phyloP scores from a whole-genome alignment of 2,113 vertebrate genomes.

The Isurus oxyrinchus region DNA sequence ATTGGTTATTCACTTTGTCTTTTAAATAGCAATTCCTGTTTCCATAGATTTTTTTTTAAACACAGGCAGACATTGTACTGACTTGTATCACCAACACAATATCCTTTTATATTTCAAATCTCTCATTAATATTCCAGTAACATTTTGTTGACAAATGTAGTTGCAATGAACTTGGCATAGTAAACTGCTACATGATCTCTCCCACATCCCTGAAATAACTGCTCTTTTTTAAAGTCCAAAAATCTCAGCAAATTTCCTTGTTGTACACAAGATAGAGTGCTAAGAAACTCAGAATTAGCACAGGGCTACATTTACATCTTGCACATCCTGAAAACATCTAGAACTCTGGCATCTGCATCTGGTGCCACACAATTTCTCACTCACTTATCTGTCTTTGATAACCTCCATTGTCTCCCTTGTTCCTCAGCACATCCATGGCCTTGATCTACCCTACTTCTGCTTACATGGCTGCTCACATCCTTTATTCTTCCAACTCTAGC shows the following conservation, averaged over 20 bases:
- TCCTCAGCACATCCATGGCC: background rate
- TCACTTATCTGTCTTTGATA: background rate
- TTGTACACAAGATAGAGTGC: background rate
- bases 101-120: background rate
- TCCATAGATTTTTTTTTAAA: background rate
- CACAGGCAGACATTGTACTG: background rate
- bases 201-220: background rate
- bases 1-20: background rate
- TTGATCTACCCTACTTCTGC: background rate
- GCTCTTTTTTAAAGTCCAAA: background rate
- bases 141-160: background rate
- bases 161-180: background rate
- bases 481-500: background rate
- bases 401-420: background rate
- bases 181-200: background rate
- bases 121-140: slow-evolving; percentile 9
- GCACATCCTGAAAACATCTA: background rate
- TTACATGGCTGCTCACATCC: background rate
- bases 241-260: background rate
- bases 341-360: background rate
- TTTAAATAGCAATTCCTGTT: background rate
- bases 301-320: background rate
- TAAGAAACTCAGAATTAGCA: background rate
- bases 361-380: background rate
- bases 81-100: background rate